Evolutionary conservation across 2,113 vertebrate species (phyloP).

Genomic region (Danionella cerebrum): DNA sequence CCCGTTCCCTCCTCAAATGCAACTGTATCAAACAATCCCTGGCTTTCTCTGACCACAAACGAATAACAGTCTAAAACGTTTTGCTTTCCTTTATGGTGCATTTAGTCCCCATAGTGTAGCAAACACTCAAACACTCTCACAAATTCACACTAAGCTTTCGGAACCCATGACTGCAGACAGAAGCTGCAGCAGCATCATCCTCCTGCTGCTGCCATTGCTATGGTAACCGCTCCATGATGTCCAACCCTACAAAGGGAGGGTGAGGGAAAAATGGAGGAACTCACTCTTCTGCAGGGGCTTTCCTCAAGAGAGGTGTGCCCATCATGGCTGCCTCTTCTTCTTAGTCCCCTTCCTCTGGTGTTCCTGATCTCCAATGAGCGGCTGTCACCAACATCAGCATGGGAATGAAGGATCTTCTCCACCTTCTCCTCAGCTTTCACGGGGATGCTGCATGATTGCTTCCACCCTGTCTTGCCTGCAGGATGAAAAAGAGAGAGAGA

Average conservation of each 20-base stretch:
- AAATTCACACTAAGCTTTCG: constrained; percentile 7
- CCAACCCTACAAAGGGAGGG: constrained; percentile 25
- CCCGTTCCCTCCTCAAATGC: too few species aligned
- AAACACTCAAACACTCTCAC: neutral
- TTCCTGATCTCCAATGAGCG: neutral
- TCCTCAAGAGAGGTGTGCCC: constrained; percentile 39
- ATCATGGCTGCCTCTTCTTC: constrained; percentile 28
- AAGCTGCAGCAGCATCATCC: constrained; percentile 23
- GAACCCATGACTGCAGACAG: constrained; percentile 24
- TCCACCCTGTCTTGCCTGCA: constrained; percentile 30
- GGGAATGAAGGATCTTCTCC: neutral
- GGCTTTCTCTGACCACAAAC: too few species aligned
- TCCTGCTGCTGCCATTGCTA: constrained; percentile 37
- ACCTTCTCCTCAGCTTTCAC: constrained; percentile 19
- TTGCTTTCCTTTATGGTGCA: too few species aligned
- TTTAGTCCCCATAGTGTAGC: too few species aligned
- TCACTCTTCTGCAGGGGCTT: constrained; percentile 38
- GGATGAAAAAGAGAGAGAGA: constrained; percentile 20
- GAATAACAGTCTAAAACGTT: too few species aligned
- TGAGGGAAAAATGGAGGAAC: constrained; percentile 35
- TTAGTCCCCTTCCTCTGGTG: neutral
- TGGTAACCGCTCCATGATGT: constrained; percentile 38
- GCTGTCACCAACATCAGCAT: constrained; percentile 15
- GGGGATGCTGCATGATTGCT: constrained; percentile 14
- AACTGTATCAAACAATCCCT: too few species aligned